Conservation (phyloP, 2,888 invertebrate genomes). For the Galeruca laticollis region DNA sequence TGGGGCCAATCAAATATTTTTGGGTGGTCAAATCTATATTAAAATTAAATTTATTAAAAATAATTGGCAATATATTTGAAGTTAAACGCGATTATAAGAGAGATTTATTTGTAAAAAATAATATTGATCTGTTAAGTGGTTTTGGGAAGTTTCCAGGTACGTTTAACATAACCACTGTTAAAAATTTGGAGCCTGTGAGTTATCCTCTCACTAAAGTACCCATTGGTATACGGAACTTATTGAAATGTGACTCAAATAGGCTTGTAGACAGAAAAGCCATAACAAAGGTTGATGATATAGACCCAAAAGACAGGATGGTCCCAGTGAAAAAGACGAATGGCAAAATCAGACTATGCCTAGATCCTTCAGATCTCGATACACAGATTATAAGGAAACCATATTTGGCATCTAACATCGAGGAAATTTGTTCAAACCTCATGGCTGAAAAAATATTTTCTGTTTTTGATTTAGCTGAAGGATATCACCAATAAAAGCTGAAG, state of each 20-base stretch:
- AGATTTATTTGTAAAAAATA: too few relatives aligned
- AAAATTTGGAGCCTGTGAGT: not conserved
- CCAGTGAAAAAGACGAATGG: conserved; percentile 33
- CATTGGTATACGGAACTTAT: not conserved
- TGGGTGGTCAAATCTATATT: not conserved
- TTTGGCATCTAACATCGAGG: conserved; percentile 21
- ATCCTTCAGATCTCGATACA: too few relatives aligned
- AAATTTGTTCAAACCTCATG: conserved; percentile 20
- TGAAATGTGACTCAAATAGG: not conserved
- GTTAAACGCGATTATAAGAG: too few relatives aligned
- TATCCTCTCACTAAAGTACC: conserved; percentile 25
- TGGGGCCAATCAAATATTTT: too few relatives aligned
- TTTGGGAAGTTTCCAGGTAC: too few relatives aligned
- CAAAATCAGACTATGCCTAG: conserved; percentile 29
- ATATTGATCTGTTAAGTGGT: too few relatives aligned
- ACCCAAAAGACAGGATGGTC: too few relatives aligned
- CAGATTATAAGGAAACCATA: too few relatives aligned
- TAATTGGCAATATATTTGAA: too few relatives aligned
- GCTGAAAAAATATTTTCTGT: conserved; percentile 17
- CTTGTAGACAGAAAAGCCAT: not conserved
- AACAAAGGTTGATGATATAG: not conserved
- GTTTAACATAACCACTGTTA: too few relatives aligned
- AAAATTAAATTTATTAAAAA: not conserved
- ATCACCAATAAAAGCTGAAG: conserved; percentile 22
- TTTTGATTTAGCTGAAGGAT: conserved; percentile 22